Evolutionary conservation across 2,888 invertebrate species (phyloP).

Genomic region (Tetanocera ferruginea): DNA sequence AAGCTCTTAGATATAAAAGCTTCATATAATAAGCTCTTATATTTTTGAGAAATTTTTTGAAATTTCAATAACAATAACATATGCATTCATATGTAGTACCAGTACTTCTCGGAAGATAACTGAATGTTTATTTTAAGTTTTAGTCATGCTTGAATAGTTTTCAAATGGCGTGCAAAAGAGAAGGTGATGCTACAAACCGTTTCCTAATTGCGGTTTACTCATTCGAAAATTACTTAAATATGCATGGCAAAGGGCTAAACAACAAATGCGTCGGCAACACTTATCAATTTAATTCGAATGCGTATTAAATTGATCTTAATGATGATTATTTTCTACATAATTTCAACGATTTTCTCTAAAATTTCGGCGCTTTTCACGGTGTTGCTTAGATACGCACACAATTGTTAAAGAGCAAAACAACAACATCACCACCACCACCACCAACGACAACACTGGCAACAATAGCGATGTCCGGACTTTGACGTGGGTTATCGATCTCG

Average conservation of each 20-base stretch:
- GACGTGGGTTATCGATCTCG: constrained; percentile 53
- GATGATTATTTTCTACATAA: constrained; percentile 51
- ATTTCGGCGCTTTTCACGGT: constrained; percentile 43
- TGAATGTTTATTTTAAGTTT: too few species aligned
- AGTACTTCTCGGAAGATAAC: too few species aligned
- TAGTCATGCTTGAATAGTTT: too few species aligned
- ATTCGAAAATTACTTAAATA: too few species aligned
- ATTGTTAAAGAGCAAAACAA: not conserved
- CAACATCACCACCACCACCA: constrained; percentile 29
- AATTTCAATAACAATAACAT: too few species aligned
- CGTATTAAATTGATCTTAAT: constrained; percentile 56
- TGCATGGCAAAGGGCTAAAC: not conserved
- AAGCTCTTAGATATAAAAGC: too few species aligned
- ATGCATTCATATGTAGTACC: too few species aligned
- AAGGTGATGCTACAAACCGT: constrained; percentile 5
- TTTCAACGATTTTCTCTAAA: constrained; percentile 44
- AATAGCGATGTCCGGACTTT: constrained; percentile 56
- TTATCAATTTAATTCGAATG: not conserved
- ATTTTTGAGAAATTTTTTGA: too few species aligned
- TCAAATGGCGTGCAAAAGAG: not conserved
- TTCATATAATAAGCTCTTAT: too few species aligned
- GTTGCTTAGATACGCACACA: constrained; percentile 36
- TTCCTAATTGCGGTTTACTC: constrained; percentile 18
- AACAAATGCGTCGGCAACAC: constrained; percentile 2
- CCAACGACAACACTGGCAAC: constrained; percentile 35